Base-by-base conservation (phyloP, 2,113 vertebrate genomes). In the Psittacula cyanocephala region DNA sequence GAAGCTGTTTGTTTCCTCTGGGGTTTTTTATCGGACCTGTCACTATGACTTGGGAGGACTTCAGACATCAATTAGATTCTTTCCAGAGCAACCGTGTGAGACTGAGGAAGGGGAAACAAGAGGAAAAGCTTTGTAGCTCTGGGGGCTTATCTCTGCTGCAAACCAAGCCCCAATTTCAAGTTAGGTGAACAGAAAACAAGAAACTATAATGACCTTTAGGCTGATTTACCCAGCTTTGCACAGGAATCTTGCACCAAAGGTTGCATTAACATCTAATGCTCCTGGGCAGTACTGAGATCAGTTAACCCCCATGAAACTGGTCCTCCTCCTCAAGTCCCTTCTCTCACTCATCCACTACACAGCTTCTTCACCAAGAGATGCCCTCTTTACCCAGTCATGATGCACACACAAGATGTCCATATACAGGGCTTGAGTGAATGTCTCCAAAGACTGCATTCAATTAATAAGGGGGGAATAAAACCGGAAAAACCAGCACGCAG, bases 11-110 rank as follows among this genome's bases (percentile, higher is more conserved):
- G 6, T 88, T 90, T 94, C n/a, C 68, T 86, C 46, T 18, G 52
- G 76, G 59, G 41, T 94, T 93, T 95, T 95, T 80, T 67, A 24
- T 67, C 50, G 60, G 64, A 74, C 59, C 77, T 71, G 19, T 88
- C 60, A 18, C 46, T 49, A 33, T 70, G 86, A 65, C 80, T 86
- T 7, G 23, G 80, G 41, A 93, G 46, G 43, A 70, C 83, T 70
- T 93, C 55, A 90, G 76, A 77, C 55, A 70, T 63, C 90, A 90
- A 39, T 92, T 80, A 81, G 74, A 63, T 85, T 89, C 17, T 91
- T 85, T 67, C 31, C 64, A 67, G 71, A 88, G 23, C 52, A 91
- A 10, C 47, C 25, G 33, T 27, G 13, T 86, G 60, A 93, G n/a
- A 37, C 50, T 63, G 49, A 88, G 53, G 43, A 88, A 65, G 29